Conservation (phyloP, 2,888 invertebrate genomes). For the Dione juno region DNA sequence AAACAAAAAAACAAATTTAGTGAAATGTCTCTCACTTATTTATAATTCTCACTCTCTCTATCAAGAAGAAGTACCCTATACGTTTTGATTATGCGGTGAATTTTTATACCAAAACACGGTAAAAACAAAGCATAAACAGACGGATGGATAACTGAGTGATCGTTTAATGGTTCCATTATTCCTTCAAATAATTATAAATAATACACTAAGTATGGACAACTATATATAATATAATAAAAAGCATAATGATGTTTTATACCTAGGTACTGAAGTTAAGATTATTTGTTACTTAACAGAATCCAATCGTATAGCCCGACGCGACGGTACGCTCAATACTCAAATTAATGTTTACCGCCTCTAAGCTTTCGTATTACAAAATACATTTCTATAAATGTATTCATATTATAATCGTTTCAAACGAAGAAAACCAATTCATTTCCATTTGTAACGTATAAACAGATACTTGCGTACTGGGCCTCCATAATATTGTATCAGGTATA, state of each 20-base stretch:
- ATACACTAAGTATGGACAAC: too few relatives aligned
- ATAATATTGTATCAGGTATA: neutral
- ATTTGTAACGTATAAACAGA: conserved; percentile 19
- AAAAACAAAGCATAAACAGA: too few relatives aligned
- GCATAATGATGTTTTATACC: neutral
- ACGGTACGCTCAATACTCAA: conserved; percentile 6
- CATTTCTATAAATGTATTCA: conserved; percentile 4
- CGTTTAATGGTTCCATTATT: too few relatives aligned
- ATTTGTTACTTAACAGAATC: conserved; percentile 2
- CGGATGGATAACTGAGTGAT: too few relatives aligned
- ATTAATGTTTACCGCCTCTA: neutral
- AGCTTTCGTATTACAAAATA: conserved; percentile 11
- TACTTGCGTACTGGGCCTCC: conserved; percentile 7
- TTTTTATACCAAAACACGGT: too few relatives aligned
- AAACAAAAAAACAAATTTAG: neutral
- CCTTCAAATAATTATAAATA: too few relatives aligned
- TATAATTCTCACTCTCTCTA: too few relatives aligned
- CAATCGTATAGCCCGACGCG: neutral
- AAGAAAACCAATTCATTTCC: conserved; percentile 5
- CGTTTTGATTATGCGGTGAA: too few relatives aligned
- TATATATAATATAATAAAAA: too few relatives aligned
- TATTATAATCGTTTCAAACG: conserved; percentile 8
- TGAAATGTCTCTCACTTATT: too few relatives aligned
- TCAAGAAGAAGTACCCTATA: too few relatives aligned
- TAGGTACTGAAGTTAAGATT: neutral